Evolutionary conservation across 1,140 invertebrate species (phyloP).

Genomic region (Trinorchestia longiramus): DNA sequence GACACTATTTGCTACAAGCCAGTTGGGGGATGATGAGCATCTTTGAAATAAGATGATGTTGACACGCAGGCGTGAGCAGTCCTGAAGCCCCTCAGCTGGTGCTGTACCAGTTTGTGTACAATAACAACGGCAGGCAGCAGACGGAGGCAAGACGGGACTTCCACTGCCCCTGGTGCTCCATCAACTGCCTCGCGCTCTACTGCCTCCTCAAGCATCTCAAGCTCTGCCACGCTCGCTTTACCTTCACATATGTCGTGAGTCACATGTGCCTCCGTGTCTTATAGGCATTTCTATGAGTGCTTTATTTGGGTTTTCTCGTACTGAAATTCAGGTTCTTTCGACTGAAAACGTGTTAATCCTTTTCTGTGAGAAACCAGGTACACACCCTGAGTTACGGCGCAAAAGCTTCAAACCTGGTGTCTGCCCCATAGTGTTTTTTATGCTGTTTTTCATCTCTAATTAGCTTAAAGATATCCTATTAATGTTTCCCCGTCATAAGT

Average conservation of each 20-base stretch:
- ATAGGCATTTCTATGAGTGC: neutral
- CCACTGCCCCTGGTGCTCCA: slow-evolving; percentile 93
- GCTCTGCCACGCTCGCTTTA: slow-evolving; percentile 91
- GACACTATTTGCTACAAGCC: too few species aligned
- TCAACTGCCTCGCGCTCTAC: slow-evolving; percentile 89
- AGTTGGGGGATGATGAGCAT: too few species aligned
- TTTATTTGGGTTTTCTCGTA: neutral
- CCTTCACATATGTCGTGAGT: slow-evolving; percentile 90
- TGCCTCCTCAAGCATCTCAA: slow-evolving; percentile 93
- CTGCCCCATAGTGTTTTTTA: too few species aligned
- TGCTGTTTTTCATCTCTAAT: too few species aligned
- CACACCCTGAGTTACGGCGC: too few species aligned
- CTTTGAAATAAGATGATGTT: neutral
- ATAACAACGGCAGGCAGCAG: slow-evolving; percentile 93
- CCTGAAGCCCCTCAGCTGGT: slow-evolving; percentile 75
- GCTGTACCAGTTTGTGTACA: slow-evolving; percentile 95
- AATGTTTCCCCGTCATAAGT: too few species aligned
- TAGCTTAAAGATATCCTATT: too few species aligned
- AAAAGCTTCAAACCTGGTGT: too few species aligned
- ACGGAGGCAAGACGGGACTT: slow-evolving; percentile 93
- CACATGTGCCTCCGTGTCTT: neutral
- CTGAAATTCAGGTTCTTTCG: neutral
- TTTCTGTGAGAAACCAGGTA: neutral
- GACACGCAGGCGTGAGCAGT: slow-evolving; percentile 60
- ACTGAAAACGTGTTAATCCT: neutral